phyloP scores from a whole-genome alignment of 2,888 invertebrate genomes.

The Drosophila recens region DNA sequence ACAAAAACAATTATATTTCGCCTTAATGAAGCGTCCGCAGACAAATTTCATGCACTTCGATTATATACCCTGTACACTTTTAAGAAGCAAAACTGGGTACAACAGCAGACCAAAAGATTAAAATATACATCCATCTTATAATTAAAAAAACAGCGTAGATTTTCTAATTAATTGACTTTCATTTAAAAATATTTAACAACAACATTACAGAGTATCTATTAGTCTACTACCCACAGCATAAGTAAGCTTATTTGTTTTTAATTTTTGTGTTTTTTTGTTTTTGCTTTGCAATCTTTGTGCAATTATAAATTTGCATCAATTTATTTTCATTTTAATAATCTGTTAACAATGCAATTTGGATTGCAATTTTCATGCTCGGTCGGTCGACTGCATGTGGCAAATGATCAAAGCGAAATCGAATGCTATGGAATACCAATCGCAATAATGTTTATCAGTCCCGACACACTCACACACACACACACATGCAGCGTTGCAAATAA shows the following conservation, averaged over 20 bases:
- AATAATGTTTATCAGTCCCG: slow-evolving; percentile 69
- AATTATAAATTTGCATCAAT: slow-evolving; percentile 74
- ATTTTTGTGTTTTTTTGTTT: slow-evolving; percentile 2
- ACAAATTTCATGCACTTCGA: slow-evolving; percentile 72
- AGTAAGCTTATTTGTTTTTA: neutral
- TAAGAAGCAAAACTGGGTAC: neutral
- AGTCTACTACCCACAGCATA: neutral
- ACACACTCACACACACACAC: slow-evolving; percentile 49
- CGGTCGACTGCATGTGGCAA: slow-evolving; percentile 27
- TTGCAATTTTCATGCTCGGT: slow-evolving; percentile 35
- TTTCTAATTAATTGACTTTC: neutral
- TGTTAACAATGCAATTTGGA: slow-evolving; percentile 68
- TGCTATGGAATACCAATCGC: slow-evolving; percentile 40
- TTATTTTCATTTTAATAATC: slow-evolving; percentile 75
- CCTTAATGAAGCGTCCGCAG: slow-evolving; percentile 65
- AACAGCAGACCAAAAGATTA: neutral
- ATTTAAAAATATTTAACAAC: neutral
- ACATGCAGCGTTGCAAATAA: slow-evolving; percentile 59
- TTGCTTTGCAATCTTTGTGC: slow-evolving; percentile 37
- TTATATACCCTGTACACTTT: slow-evolving; percentile 22
- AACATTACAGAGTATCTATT: neutral
- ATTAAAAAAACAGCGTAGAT: neutral
- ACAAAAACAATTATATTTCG: slow-evolving; percentile 45
- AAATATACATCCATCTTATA: neutral
- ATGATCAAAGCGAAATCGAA: slow-evolving; percentile 54